These are phyloP conservation scores for Megamerina dolium DNA, from an alignment of 2,888 invertebrate species.

Conservation along the genomic window DNA sequence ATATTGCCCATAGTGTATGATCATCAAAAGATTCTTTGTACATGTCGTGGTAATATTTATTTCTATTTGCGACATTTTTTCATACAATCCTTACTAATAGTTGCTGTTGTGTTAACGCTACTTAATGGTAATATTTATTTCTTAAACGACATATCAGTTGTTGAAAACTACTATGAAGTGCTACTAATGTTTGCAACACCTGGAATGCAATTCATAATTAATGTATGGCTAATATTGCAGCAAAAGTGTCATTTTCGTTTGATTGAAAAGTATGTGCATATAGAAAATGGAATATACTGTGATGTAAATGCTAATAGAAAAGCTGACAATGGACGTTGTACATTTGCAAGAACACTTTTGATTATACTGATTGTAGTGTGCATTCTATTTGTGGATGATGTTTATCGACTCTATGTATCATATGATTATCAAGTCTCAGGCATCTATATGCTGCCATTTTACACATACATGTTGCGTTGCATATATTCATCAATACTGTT, in stretches of 20 bases:
- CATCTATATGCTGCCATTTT: conserved; percentile 9
- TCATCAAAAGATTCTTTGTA: too few relatives aligned
- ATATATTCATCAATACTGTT: conserved; percentile 23
- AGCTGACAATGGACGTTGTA: not conserved
- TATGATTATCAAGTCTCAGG: too few relatives aligned
- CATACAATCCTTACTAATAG: conserved; percentile 23
- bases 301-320: not conserved
- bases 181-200: conserved; percentile 24
- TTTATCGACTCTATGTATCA: too few relatives aligned
- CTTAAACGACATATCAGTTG: conserved; percentile 18
- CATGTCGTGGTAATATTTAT: too few relatives aligned
- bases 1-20: too few relatives aligned
- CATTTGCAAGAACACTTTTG: too few relatives aligned
- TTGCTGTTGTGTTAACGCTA: conserved; percentile 18
- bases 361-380: too few relatives aligned
- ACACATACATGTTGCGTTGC: conserved; percentile 25
- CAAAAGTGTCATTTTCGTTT: conserved; percentile 25
- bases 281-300: too few relatives aligned
- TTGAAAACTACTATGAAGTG: conserved; percentile 29
- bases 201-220: conserved; percentile 24
- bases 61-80: conserved; percentile 24
- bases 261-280: conserved; percentile 21
- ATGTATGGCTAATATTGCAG: conserved; percentile 28
- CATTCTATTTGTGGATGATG: too few relatives aligned
- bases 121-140: conserved; percentile 21